Percentiles rank a stretch among this genome's conserved stretches.
phyloP scores from a whole-genome alignment of 2,113 vertebrate species.

The Neotoma lepida region DNA sequence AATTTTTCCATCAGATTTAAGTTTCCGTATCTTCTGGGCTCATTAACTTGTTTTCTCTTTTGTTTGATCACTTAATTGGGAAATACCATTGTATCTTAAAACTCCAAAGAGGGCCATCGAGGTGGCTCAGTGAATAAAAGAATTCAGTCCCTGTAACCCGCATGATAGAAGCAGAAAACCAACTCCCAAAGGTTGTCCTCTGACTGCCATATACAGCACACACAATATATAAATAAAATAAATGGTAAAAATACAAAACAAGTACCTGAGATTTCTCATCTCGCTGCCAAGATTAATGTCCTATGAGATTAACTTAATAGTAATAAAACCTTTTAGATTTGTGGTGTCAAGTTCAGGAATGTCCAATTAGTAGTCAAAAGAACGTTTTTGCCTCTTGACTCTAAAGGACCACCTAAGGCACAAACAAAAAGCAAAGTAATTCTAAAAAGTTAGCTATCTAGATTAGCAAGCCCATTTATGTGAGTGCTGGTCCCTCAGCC shows the following conservation, averaged over 20 bases:
- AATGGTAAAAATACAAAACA: background rate
- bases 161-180: background rate
- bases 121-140: background rate
- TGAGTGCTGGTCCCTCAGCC: background rate
- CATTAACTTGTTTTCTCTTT: slow-evolving; percentile 34
- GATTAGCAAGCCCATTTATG: background rate
- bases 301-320: background rate
- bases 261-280: background rate
- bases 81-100: slow-evolving; percentile 19
- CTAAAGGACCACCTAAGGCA: background rate
- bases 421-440: background rate
- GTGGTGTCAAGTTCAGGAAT: background rate
- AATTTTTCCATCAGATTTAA: background rate
- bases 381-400: slow-evolving; percentile 36
- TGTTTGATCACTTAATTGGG: background rate
- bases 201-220: background rate
- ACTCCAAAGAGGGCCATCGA: background rate
- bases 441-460: background rate
- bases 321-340: background rate
- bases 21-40: background rate
- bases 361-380: background rate
- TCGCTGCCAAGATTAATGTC: background rate
- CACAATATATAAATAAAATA: background rate
- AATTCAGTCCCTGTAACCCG: background rate
- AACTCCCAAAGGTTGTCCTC: background rate